These are phyloP conservation scores for Gadus chalcogrammus DNA, from an alignment of 2,113 vertebrate genomes.

Conservation along the genomic window DNA sequence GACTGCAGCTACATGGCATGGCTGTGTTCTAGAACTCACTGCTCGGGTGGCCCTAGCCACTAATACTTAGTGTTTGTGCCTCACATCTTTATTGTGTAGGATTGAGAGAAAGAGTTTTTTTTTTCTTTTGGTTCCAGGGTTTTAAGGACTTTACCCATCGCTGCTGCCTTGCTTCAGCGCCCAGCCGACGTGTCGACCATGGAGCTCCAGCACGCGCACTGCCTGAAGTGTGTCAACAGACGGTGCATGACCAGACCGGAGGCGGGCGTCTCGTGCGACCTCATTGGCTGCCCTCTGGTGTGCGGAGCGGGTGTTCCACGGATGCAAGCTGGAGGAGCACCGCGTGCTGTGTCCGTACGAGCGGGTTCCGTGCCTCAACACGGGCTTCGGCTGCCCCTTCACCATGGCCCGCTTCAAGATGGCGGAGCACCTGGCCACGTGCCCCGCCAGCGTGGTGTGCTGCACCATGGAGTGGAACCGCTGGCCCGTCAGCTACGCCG, in stretches of 20 bases:
- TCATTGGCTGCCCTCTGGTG: slow-evolving; percentile 89
- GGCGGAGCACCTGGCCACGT: slow-evolving; percentile 88
- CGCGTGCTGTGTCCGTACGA: slow-evolving; percentile 91
- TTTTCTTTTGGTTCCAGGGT: slow-evolving; percentile 37
- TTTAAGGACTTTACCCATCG: slow-evolving; percentile 3
- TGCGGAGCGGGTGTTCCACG: slow-evolving; percentile 96
- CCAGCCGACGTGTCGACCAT: slow-evolving; percentile 58
- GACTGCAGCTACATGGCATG: background rate
- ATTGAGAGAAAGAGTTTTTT: background rate
- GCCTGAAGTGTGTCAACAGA: slow-evolving; percentile 91
- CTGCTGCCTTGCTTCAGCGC: background rate
- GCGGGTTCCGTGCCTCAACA: slow-evolving; percentile 91
- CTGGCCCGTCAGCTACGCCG: slow-evolving; percentile 97
- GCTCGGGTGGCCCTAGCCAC: background rate
- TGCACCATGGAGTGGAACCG: slow-evolving; percentile 99
- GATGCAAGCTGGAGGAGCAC: slow-evolving; percentile 90
- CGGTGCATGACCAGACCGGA: slow-evolving; percentile 92
- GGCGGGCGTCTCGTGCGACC: slow-evolving; percentile 85
- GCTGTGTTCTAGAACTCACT: background rate
- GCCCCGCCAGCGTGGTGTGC: slow-evolving; percentile 96
- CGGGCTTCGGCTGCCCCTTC: slow-evolving; percentile 92
- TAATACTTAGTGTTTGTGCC: background rate
- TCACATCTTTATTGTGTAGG: too few relatives aligned
- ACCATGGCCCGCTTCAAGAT: slow-evolving; percentile 85
- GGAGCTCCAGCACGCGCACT: slow-evolving; percentile 90